Conservation (phyloP, 1,140 invertebrate species). For the Drosophila biarmipes region DNA sequence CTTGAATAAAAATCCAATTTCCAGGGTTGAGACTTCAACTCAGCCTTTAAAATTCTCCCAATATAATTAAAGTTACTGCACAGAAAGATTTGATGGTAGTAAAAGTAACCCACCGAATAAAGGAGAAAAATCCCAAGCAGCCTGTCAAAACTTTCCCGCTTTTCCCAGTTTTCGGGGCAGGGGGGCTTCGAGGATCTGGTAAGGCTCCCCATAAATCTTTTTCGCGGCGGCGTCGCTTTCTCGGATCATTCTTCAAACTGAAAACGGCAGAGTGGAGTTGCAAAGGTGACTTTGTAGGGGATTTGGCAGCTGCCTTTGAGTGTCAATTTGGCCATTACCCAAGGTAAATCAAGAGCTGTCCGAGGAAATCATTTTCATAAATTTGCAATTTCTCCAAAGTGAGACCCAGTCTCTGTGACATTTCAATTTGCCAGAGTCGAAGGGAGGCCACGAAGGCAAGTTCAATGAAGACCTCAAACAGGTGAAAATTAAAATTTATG, state of each 20-base stretch:
- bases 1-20: not conserved
- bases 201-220: constrained; percentile 57
- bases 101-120: constrained; percentile 28
- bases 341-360: constrained; percentile 49
- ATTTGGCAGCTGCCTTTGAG: constrained; percentile 51
- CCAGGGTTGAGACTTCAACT: not conserved
- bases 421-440: constrained; percentile 59
- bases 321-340: constrained; percentile 54
- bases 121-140: constrained; percentile 9
- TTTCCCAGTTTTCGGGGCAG: constrained; percentile 2
- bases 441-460: constrained; percentile 7
- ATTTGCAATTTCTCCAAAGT: constrained; percentile 11
- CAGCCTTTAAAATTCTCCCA: not conserved
- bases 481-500: constrained; percentile 77
- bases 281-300: constrained; percentile 8
- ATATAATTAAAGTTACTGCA: constrained; percentile 15
- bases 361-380: constrained; percentile 57
- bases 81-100: constrained; percentile 13
- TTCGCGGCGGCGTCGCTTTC: constrained; percentile 39
- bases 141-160: constrained; percentile 48
- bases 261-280: constrained; percentile 13
- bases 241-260: constrained; percentile 64
- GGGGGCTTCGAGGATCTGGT: constrained; percentile 8
- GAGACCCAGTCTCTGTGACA: constrained; percentile 42
- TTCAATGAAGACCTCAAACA: constrained; percentile 43